These are phyloP conservation scores for Drosophila neocordata DNA, from an alignment of 1,140 invertebrate species.

Conservation along the genomic window DNA sequence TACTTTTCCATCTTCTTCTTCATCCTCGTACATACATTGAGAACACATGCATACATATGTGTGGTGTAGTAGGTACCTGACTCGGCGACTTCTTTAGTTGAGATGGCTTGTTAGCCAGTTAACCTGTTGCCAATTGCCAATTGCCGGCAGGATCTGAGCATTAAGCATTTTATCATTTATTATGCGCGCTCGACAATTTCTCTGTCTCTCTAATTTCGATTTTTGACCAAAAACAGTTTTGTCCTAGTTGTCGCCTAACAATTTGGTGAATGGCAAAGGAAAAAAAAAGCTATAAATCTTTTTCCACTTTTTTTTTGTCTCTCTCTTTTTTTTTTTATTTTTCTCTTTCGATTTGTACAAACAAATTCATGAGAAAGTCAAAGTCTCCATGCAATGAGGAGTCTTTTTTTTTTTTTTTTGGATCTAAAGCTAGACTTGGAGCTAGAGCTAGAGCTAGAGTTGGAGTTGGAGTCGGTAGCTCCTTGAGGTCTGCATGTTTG, in stretches of 20 bases:
- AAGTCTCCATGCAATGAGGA: conserved; percentile 3
- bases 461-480: conserved; percentile 37
- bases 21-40: neutral
- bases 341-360: conserved; percentile 41
- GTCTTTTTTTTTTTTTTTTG: neutral
- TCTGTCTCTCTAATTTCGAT: conserved; percentile 61
- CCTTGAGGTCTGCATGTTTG: conserved; percentile 65
- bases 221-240: conserved; percentile 80
- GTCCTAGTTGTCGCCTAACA: conserved; percentile 78
- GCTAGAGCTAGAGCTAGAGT: conserved; percentile 5
- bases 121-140: conserved; percentile 55
- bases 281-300: conserved; percentile 63
- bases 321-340: conserved; percentile 8
- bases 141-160: conserved; percentile 36
- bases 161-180: conserved; percentile 77
- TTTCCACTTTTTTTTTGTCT: conserved; percentile 41
- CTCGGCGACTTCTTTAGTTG: conserved; percentile 6
- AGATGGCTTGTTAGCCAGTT: conserved; percentile 70
- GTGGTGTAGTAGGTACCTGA: neutral
- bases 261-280: conserved; percentile 66
- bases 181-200: conserved; percentile 56
- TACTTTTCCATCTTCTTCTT: too few relatives aligned
- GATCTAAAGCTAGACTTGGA: too few relatives aligned
- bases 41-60: neutral
- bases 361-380: conserved; percentile 74